These are phyloP conservation scores for Cyclura pinguis DNA, from an alignment of 2,797 vertebrate species.

Conservation along the genomic window DNA sequence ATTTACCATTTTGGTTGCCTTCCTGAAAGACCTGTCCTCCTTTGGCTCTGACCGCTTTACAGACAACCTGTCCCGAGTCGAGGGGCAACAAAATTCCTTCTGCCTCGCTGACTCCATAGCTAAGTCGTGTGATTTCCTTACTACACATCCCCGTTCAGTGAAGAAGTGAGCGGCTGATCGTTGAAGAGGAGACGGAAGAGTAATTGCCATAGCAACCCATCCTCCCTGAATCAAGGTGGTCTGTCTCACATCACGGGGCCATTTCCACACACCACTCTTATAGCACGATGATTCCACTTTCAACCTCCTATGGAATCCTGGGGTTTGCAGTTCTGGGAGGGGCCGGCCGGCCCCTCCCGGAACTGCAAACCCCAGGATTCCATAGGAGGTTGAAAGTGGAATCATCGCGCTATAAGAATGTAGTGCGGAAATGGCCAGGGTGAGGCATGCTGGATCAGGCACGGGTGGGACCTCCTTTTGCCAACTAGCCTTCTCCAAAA, in stretches of 20 bases:
- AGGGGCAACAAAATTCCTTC: neutral
- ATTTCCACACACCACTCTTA: no score
- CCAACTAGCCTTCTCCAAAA: neutral
- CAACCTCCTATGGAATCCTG: no score
- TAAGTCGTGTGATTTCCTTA: neutral
- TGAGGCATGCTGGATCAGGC: neutral
- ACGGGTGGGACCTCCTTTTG: neutral
- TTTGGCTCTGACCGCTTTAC: neutral
- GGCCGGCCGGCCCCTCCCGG: no score
- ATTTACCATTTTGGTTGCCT: no score
- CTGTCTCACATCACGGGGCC: neutral
- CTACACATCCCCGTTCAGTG: neutral
- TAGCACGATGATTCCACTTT: no score
- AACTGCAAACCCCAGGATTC: no score
- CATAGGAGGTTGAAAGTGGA: no score
- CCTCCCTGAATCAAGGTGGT: neutral
- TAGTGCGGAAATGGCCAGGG: no score
- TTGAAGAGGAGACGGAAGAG: neutral
- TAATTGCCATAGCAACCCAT: slow-evolving; percentile 32
- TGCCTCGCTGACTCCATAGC: neutral
- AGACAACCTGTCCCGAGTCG: neutral
- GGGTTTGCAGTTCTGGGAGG: no score
- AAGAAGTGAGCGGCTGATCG: neutral
- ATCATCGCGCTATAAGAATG: no score
- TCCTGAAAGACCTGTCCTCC: neutral